These are phyloP conservation scores for Tolmerus cingulatus DNA, from an alignment of 2,888 invertebrate genomes.

Conservation along the genomic window DNA sequence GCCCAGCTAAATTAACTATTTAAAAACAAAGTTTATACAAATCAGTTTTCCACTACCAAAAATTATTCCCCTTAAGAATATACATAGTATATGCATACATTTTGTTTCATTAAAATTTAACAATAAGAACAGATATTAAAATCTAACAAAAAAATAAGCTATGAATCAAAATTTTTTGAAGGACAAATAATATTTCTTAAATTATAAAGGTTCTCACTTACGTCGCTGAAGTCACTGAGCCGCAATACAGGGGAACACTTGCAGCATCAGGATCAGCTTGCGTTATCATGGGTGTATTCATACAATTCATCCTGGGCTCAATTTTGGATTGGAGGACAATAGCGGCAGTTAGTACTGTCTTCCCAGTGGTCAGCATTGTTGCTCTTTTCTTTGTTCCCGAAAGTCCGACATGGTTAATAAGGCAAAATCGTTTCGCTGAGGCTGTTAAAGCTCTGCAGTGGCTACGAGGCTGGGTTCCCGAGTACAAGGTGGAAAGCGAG, in stretches of 20 bases:
- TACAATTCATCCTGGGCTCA: constrained; percentile 78
- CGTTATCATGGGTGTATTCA: constrained; percentile 78
- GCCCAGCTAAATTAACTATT: no score
- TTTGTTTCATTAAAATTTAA: no score
- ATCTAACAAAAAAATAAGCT: no score
- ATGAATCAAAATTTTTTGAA: no score
- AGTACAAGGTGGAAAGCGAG: constrained; percentile 68
- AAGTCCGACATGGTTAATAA: constrained; percentile 82
- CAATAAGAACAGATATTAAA: no score
- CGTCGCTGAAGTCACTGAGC: constrained; percentile 84
- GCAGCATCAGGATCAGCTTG: constrained; percentile 79
- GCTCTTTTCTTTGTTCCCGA: constrained; percentile 79
- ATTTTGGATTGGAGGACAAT: constrained; percentile 76
- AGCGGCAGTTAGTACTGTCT: constrained; percentile 72
- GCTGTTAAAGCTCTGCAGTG: constrained; percentile 77
- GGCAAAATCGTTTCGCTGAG: constrained; percentile 71
- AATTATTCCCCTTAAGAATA: no score
- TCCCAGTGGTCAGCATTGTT: constrained; percentile 71
- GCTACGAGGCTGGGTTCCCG: constrained; percentile 79
- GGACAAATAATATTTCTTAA: neutral
- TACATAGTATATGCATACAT: no score
- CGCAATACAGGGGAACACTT: constrained; percentile 77
- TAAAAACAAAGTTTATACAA: no score
- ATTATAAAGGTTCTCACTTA: constrained; percentile 75
- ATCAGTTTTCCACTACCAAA: no score